phyloP scores from a whole-genome alignment of 2,888 invertebrate species.

The Quadroppia sp. region DNA sequence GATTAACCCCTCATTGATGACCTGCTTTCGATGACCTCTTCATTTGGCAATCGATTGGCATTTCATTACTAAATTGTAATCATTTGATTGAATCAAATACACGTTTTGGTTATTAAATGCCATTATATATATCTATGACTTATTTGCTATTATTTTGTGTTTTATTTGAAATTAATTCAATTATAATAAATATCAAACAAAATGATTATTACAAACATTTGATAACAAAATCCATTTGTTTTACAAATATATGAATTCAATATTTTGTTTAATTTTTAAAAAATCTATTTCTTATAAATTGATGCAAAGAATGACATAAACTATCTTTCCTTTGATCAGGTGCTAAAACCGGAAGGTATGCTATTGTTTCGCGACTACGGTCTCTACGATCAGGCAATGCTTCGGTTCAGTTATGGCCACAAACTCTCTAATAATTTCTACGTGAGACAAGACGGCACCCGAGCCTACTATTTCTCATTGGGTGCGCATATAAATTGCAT shows the following conservation, averaged over 20 bases:
- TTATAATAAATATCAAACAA: too few relatives aligned
- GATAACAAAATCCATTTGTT: too few relatives aligned
- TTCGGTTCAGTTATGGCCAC: conserved; percentile 85
- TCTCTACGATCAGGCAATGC: conserved; percentile 89
- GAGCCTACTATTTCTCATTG: conserved; percentile 60
- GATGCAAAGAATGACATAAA: too few relatives aligned
- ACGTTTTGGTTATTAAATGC: neutral
- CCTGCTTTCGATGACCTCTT: too few relatives aligned
- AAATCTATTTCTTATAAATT: too few relatives aligned
- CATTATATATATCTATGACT: neutral
- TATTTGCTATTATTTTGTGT: neutral
- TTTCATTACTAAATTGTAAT: neutral
- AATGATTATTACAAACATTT: too few relatives aligned
- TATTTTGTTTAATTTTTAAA: too few relatives aligned
- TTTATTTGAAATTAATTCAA: neutral
- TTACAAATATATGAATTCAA: too few relatives aligned
- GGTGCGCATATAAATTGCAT: conserved; percentile 49
- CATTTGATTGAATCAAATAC: conserved; percentile 7
- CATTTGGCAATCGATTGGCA: neutral
- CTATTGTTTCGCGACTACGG: conserved; percentile 90
- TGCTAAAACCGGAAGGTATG: conserved; percentile 58
- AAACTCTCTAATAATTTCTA: conserved; percentile 90
- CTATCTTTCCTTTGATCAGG: neutral
- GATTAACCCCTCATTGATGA: too few relatives aligned
- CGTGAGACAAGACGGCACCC: conserved; percentile 92